phyloP scores from a whole-genome alignment of 1,140 invertebrate genomes.

The Saccostrea glomerata region DNA sequence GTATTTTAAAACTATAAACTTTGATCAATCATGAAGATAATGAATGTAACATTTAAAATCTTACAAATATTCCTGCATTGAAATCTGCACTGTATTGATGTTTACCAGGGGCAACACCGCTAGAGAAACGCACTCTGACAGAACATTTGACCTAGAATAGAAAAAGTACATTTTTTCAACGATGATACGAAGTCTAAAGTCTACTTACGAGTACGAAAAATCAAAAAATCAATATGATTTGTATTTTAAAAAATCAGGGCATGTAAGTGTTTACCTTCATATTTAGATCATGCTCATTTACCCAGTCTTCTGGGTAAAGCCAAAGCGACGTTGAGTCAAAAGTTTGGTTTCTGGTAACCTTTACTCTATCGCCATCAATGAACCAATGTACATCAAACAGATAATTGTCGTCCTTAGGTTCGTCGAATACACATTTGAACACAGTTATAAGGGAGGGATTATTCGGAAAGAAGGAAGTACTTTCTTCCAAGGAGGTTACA shows the following conservation, averaged over 20 bases:
- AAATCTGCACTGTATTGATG: background rate
- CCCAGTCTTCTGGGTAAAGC: background rate
- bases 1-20: too few species aligned
- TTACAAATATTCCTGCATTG: background rate
- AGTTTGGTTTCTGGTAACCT: background rate
- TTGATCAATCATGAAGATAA: too few species aligned
- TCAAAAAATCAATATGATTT: too few species aligned
- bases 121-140: background rate
- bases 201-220: too few species aligned
- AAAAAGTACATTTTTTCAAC: too few species aligned
- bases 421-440: background rate
- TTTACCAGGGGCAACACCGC: background rate
- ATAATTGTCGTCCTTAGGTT: background rate
- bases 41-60: too few species aligned
- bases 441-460: background rate
- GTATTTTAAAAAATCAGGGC: too few species aligned
- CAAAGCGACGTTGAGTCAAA: background rate
- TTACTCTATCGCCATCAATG: background rate
- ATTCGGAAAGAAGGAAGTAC: background rate
- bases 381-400: background rate
- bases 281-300: background rate
- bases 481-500: background rate
- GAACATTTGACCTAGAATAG: background rate
- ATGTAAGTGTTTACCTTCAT: background rate
- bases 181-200: too few species aligned